Conservation (phyloP, 2,797 vertebrate species). For the Natrix natrix region DNA sequence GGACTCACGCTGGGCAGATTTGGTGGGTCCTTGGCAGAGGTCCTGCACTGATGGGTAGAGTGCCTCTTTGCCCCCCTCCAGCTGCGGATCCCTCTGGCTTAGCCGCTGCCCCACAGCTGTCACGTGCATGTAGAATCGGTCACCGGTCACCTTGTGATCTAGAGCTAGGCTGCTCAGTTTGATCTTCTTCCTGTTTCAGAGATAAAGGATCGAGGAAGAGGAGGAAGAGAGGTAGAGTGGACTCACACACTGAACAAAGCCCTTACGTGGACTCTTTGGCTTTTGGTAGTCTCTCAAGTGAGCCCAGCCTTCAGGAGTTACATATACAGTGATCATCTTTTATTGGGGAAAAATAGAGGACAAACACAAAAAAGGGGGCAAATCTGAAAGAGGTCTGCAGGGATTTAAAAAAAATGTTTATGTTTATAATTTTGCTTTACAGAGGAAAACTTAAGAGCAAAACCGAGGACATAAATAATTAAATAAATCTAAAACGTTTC, state of each 20-base stretch:
- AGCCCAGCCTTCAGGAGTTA: background rate
- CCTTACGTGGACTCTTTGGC: background rate
- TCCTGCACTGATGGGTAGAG: constrained; percentile 55
- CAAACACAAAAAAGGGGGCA: background rate
- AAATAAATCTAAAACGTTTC: background rate
- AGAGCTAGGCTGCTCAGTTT: constrained; percentile 61
- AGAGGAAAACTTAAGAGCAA: background rate
- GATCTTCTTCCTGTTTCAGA: constrained; percentile 75
- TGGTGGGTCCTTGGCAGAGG: background rate
- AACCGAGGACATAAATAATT: background rate
- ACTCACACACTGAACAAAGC: background rate
- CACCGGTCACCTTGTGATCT: constrained; percentile 77
- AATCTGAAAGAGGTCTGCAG: background rate
- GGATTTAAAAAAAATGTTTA: background rate
- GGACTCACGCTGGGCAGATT: constrained; percentile 61
- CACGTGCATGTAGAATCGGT: constrained; percentile 71
- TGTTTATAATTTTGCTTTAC: background rate
- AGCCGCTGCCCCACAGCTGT: constrained; percentile 68
- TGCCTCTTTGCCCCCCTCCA: constrained; percentile 69
- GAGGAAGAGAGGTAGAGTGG: background rate
- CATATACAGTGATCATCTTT: background rate
- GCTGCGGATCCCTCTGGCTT: constrained; percentile 69
- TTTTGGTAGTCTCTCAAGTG: background rate
- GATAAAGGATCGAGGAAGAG: background rate
- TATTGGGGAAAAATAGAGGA: background rate